Conservation (phyloP, 2,797 vertebrate species). For the Lutra lutra region DNA sequence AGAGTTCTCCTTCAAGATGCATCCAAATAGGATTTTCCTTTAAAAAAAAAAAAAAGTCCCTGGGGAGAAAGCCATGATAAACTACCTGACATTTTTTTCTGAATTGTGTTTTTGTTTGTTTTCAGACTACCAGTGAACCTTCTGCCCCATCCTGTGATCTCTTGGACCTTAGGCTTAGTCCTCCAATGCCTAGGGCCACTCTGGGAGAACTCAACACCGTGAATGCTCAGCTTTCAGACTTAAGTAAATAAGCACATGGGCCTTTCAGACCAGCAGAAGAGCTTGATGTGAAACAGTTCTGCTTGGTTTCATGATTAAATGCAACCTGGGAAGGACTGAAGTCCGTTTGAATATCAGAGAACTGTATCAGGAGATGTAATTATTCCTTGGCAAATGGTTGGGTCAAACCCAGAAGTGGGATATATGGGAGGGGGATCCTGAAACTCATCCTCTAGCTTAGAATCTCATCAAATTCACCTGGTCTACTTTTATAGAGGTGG, state of each 20-base stretch:
- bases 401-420: neutral
- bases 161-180: slow-evolving; percentile 81
- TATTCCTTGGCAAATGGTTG: neutral
- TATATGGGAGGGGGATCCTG: neutral
- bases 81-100: neutral
- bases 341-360: slow-evolving; percentile 35
- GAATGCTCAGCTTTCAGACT: slow-evolving; percentile 78
- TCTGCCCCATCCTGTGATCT: slow-evolving; percentile 89
- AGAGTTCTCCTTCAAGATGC: neutral
- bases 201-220: slow-evolving; percentile 48
- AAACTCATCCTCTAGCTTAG: slow-evolving; percentile 34
- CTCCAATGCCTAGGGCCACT: slow-evolving; percentile 26
- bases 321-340: slow-evolving; percentile 20
- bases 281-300: slow-evolving; percentile 23
- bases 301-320: slow-evolving; percentile 53
- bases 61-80: neutral
- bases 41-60: neutral
- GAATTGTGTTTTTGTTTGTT: slow-evolving; percentile 39
- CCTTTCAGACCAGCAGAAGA: slow-evolving; percentile 24
- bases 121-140: slow-evolving; percentile 80
- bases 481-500: neutral
- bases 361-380: neutral
- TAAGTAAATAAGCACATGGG: slow-evolving; percentile 78
- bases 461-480: neutral
- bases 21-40: neutral